A percentile compares a stretch with the other conserved stretches of the same genome.
Evolutionary conservation across 2,797 vertebrate genomes (phyloP).

Genomic region (Mus spretus): DNA sequence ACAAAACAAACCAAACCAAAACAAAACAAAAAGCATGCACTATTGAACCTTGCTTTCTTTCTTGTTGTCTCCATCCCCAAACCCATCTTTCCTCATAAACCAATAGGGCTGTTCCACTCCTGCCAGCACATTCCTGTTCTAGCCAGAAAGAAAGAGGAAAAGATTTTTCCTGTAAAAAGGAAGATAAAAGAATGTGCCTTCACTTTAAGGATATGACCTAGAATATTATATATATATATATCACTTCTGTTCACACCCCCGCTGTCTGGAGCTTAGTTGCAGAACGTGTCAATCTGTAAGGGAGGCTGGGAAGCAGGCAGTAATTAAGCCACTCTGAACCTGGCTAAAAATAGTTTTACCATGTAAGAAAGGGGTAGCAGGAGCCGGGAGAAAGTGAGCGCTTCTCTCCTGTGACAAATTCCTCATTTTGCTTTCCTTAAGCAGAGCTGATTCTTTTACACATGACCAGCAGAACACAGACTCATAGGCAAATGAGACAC

Average conservation of each 20-base stretch:
- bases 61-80: not conserved
- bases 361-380: not conserved
- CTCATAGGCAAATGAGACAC: not conserved
- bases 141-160: not conserved
- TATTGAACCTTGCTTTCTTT: not conserved
- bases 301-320: not conserved
- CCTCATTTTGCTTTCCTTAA: not conserved
- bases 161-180: not conserved
- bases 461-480: not conserved
- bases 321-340: not conserved
- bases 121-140: not conserved
- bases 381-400: not conserved
- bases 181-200: not conserved
- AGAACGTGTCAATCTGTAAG: not conserved
- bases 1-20: too few species aligned
- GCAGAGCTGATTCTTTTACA: not conserved
- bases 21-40: not conserved
- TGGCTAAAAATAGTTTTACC: constrained; percentile 15
- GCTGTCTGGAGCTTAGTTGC: not conserved
- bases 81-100: not conserved
- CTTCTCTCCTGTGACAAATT: not conserved
- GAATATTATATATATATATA: not conserved
- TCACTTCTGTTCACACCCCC: constrained; percentile 28
- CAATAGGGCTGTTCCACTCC: not conserved
- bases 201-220: constrained; percentile 22